phyloP scores from a whole-genome alignment of 2,797 vertebrate genomes.

The Cossypha polioptera region DNA sequence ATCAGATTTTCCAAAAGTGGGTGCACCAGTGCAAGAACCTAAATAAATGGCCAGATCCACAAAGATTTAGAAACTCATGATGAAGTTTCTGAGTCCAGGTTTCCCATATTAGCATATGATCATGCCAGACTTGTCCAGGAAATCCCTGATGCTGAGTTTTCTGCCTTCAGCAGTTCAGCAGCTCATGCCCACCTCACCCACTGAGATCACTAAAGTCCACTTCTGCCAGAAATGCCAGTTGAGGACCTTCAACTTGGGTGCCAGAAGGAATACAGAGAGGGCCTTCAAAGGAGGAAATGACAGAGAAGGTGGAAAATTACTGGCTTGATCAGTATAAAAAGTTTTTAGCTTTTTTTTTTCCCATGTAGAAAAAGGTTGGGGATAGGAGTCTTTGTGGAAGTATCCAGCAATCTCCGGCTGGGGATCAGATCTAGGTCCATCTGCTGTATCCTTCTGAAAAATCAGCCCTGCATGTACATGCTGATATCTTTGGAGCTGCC shows the following conservation, averaged over 20 bases:
- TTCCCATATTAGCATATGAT: neutral
- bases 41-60: neutral
- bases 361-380: neutral
- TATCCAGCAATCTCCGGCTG: neutral
- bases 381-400: neutral
- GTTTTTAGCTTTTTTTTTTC: accelerated
- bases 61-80: neutral
- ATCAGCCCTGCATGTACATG: neutral
- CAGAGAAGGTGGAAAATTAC: neutral
- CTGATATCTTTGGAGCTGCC: neutral
- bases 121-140: neutral
- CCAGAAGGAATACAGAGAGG: neutral
- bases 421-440: neutral
- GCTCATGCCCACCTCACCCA: neutral
- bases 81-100: neutral
- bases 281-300: neutral
- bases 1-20: conserved; percentile 28
- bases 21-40: neutral
- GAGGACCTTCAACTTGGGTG: neutral
- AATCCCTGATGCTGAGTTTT: neutral
- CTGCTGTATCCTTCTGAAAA: neutral
- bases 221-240: neutral
- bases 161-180: neutral
- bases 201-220: neutral
- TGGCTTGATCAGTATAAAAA: neutral